A percentile compares a stretch with the other conserved stretches of the same genome.
phyloP scores from a whole-genome alignment of 2,113 vertebrate species.

The Vicugna pacos region DNA sequence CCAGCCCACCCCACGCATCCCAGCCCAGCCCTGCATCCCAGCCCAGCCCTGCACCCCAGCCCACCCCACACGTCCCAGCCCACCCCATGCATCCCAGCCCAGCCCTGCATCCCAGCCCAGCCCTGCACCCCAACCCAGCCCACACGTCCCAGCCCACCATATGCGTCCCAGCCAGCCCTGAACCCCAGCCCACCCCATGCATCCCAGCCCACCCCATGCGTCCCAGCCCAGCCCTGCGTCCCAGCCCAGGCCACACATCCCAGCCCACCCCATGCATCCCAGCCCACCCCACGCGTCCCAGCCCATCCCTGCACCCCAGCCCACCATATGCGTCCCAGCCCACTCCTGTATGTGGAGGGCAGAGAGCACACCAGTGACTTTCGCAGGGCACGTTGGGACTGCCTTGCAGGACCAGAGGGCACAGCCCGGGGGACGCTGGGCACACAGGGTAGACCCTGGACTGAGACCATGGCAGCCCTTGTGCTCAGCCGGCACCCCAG shows the following conservation, averaged over 20 bases:
- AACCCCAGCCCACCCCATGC: too few relatives aligned
- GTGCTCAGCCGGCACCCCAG: neutral
- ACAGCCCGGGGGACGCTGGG: neutral
- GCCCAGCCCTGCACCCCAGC: neutral
- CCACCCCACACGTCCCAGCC: rapidly evolving
- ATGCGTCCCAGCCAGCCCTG: too few relatives aligned
- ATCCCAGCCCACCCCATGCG: too few relatives aligned
- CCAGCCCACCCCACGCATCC: too few relatives aligned
- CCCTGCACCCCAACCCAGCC: too few relatives aligned
- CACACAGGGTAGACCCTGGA: neutral
- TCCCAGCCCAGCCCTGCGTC: neutral
- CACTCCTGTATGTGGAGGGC: neutral
- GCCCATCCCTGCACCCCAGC: neutral
- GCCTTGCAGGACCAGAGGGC: neutral
- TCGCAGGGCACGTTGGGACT: rapidly evolving
- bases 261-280: neutral
- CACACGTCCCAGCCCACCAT: rapidly evolving
- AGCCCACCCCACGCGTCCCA: too few relatives aligned
- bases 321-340: neutral
- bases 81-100: too few relatives aligned
- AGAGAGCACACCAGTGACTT: rapidly evolving
- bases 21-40: too few relatives aligned
- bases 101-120: rapidly evolving
- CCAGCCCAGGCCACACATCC: too few relatives aligned
- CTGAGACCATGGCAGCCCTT: neutral